Evolutionary conservation across 2,797 vertebrate species (phyloP), one percentile per base, ranked within the genome.

Genomic region (Diceros bicornis): DNA sequence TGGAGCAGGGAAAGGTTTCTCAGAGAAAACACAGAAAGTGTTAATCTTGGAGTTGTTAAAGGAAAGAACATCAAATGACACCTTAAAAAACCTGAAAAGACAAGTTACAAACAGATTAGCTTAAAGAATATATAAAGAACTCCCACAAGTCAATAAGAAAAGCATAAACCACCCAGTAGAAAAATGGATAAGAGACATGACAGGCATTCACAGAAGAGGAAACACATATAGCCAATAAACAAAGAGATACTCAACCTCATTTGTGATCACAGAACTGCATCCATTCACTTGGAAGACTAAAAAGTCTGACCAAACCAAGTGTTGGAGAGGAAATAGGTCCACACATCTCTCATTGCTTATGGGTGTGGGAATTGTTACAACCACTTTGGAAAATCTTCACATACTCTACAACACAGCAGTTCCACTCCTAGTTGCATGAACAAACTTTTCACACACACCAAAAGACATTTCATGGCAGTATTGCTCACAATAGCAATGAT

Each of bases 31-130:
- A 93, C 34, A 87, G 66, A 86, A 89, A 21, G 34, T 75, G 12
- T 37, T 87, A 82, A 82, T 55, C n/a, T 71, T 83, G 25, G 75
- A 94, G 27, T 32, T 83, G 88, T 77, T 34, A 72, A 87, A 94
- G 61, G 62, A 77, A 97, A 89, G 50, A 61, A 52, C 6, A 52
- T 93, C 50, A 85, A 90, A 66, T 62, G 34, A 83, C 0, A 14
- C 23, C 47, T 72, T 74, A 66, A 85, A 89, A 18, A 95, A 85
- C 68, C 7, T 69, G 41, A 87, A 75, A 86, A 93, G n/a, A 9
- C 57, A 69, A 29, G 7, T 61, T 64, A 71, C 41, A 75, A 83
- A 71, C 21, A 72, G 32, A 71, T 91, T 29, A n/a, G 4, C 23
- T 59, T 61, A 61, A 88, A 55, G 32, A 77, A 50, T 87, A 29